Conservation (phyloP, 2,113 vertebrate species). For the Bambusicola thoracicus region DNA sequence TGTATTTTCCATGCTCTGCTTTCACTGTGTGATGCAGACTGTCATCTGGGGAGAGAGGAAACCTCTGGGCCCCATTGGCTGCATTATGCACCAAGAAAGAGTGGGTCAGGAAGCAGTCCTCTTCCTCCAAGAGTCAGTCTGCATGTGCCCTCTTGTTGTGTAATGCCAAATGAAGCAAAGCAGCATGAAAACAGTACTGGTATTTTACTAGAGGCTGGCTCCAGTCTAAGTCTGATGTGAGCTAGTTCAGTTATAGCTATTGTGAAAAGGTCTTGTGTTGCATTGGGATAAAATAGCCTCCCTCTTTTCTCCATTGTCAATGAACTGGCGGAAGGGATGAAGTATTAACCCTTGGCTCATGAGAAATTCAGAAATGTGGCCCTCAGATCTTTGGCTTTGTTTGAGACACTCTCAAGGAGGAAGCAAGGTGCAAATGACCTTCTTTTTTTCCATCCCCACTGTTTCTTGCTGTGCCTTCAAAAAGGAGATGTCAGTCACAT, state of each 20-base stretch:
- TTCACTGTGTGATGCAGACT: background rate
- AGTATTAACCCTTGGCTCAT: background rate
- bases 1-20: background rate
- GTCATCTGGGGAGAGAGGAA: background rate
- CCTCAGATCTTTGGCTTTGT: background rate
- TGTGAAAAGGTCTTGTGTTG: background rate
- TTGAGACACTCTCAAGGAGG: background rate
- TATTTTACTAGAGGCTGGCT: background rate
- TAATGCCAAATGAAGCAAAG: background rate
- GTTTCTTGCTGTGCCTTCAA: conserved; percentile 10
- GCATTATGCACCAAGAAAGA: background rate
- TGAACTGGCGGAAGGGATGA: background rate
- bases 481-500: conserved; percentile 10
- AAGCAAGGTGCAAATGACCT: background rate
- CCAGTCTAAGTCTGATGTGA: background rate
- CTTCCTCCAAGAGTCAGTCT: background rate
- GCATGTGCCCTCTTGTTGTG: rapidly evolving
- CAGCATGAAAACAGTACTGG: background rate
- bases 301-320: background rate
- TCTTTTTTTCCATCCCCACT: background rate
- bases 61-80: background rate
- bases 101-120: background rate
- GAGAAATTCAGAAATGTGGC: background rate
- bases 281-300: background rate
- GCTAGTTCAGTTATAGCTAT: background rate